Evolutionary conservation across 2,113 vertebrate species (phyloP), one percentile per base, ranked within the genome.

Genomic region (Falco punctatus): DNA sequence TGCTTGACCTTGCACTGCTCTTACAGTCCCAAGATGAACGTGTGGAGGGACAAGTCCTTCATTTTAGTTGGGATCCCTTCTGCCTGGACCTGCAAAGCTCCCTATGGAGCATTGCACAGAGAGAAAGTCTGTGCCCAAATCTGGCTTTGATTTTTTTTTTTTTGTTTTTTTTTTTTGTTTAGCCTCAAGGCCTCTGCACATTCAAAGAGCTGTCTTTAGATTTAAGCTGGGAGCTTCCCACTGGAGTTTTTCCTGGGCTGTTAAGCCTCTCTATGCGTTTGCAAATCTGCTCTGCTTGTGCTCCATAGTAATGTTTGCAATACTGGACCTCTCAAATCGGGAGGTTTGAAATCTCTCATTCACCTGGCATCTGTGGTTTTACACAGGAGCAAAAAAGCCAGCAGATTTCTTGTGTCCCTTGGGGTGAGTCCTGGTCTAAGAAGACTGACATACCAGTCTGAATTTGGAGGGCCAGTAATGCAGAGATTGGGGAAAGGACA

Each of bases 191-290:
- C 62, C 62, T 87, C 73, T 77, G 44, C 89, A 80, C 40, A 27
- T 95, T 95, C 86, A 91, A 95, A 97, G 83, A 83, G 81, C 83
- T 92, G 96, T 42, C 91, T 92, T 89, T 82, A 87, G 86, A 87
- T 92, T 95, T 89, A 94, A 94, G 81, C 89, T 75, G 81, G n/a
- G 78, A 82, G 61, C 70, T 96, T 95, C 91, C 86, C 86, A 58
- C 84, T 91, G 91, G 95, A 94, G 78, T 94, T 94, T 72, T 96
- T 92, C 74, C 91, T 23, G 75, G 80, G 77, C 66, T 65, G 15
- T 86, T 94, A 93, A 96, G 69, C 59, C 51, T 93, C n/a, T 78
- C 48, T 38, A 3, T 72, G 38, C 18, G 81, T 91, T 95, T 94
- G 55, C 90, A 89, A 83, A 93, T 92, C 79, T 84, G 46, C 62